Percentiles rank a stretch among this genome's conserved stretches.
Conservation (phyloP, 2,797 vertebrate genomes). For the Tapirus indicus region DNA sequence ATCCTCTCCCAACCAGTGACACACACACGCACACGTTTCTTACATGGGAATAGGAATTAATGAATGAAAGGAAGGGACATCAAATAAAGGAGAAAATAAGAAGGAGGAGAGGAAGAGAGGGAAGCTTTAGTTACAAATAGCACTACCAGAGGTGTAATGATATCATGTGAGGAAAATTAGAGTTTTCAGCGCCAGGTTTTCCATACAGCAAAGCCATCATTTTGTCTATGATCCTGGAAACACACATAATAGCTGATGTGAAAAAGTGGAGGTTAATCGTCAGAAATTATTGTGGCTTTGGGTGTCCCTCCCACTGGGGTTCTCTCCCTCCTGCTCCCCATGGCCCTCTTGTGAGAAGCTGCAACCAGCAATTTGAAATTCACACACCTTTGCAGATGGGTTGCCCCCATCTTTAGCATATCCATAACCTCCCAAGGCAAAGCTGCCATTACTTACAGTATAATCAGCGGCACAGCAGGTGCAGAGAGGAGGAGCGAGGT, state of each 20-base stretch:
- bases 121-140: slow-evolving; percentile 10
- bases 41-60: slow-evolving; percentile 19
- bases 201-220: slow-evolving; percentile 72
- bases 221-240: slow-evolving; percentile 63
- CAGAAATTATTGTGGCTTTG: slow-evolving; percentile 71
- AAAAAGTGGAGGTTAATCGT: slow-evolving; percentile 62
- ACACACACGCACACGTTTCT: neutral
- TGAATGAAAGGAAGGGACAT: neutral
- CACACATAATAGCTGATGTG: slow-evolving; percentile 65
- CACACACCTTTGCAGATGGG: slow-evolving; percentile 61
- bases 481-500: slow-evolving; percentile 44
- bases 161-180: slow-evolving; percentile 71
- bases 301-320: slow-evolving; percentile 56
- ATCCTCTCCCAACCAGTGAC: neutral
- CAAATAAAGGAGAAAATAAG: neutral
- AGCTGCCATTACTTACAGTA: slow-evolving; percentile 75
- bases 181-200: slow-evolving; percentile 53
- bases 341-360: slow-evolving; percentile 13
- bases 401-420: slow-evolving; percentile 37
- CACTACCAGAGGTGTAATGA: slow-evolving; percentile 16
- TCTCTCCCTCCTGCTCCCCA: slow-evolving; percentile 45
- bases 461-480: slow-evolving; percentile 63
- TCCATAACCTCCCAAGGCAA: slow-evolving; percentile 66
- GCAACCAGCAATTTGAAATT: slow-evolving; percentile 71
- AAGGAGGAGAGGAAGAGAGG: neutral